These are phyloP conservation scores for Cataglyphis altisquamis DNA, from an alignment of 2,888 invertebrate genomes.

Conservation along the genomic window DNA sequence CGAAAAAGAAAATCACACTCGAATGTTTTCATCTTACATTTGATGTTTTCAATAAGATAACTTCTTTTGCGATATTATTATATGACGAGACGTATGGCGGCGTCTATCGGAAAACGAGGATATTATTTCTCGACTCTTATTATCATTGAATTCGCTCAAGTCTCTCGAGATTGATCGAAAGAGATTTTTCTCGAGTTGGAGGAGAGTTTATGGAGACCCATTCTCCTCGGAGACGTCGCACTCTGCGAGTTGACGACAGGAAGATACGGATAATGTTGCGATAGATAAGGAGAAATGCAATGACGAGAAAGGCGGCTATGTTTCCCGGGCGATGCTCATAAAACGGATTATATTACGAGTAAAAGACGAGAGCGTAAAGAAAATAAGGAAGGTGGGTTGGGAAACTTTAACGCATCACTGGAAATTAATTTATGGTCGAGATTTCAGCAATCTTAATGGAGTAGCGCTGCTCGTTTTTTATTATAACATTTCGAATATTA, in stretches of 20 bases:
- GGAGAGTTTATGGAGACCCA: constrained; percentile 14
- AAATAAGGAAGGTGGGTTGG: not conserved
- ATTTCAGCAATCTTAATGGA: not conserved
- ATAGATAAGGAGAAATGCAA: constrained; percentile 46
- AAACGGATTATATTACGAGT: constrained; percentile 32
- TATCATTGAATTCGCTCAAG: not conserved
- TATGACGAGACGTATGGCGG: not conserved
- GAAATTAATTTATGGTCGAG: constrained; percentile 25
- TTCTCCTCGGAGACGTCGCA: constrained; percentile 33
- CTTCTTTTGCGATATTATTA: not conserved
- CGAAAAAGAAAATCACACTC: not conserved
- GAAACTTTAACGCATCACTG: not conserved
- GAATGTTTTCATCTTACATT: not conserved
- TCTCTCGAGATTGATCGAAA: constrained; percentile 27
- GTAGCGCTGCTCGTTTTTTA: not conserved
- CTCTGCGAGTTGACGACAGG: constrained; percentile 27
- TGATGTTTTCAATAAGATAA: not conserved
- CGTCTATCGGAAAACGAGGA: not conserved
- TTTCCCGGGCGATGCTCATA: constrained; percentile 27
- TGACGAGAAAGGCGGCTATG: not conserved
- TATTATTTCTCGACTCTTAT: constrained; percentile 29
- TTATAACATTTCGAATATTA: not conserved
- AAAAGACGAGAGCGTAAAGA: constrained; percentile 23
- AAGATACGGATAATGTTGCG: constrained; percentile 47
- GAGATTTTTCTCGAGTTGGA: constrained; percentile 34